phyloP scores from a whole-genome alignment of 1,140 invertebrate genomes.

The Anastrepha obliqua region DNA sequence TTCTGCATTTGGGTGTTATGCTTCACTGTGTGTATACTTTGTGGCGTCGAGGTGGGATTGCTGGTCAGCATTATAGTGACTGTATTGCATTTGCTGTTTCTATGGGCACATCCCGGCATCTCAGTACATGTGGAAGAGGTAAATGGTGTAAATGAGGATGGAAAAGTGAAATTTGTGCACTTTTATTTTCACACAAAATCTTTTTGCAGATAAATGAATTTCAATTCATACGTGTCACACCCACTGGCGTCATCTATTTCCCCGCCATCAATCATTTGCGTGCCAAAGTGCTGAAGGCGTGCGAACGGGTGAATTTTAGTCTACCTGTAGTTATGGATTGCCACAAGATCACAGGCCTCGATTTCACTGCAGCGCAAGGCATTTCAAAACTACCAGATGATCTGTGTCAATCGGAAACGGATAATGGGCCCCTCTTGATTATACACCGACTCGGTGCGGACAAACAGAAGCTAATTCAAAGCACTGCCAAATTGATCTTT shows the following conservation, averaged over 20 bases:
- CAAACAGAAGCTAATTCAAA: conserved; percentile 67
- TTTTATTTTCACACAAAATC: not conserved
- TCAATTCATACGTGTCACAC: conserved; percentile 77
- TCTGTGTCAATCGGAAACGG: conserved; percentile 59
- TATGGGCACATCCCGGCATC: conserved; percentile 86
- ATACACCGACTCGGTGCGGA: conserved; percentile 64
- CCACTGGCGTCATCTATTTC: conserved; percentile 80
- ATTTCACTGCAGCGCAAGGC: conserved; percentile 78
- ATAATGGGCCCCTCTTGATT: conserved; percentile 64
- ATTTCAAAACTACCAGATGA: conserved; percentile 70
- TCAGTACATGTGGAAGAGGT: conserved; percentile 78
- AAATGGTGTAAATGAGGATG: not conserved
- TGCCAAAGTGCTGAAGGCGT: conserved; percentile 76
- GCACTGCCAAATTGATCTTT: conserved; percentile 68
- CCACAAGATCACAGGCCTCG: conserved; percentile 77
- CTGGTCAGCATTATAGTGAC: conserved; percentile 90
- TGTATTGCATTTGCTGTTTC: conserved; percentile 87
- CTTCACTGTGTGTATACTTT: conserved; percentile 84
- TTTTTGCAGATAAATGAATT: conserved; percentile 65
- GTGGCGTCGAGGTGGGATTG: conserved; percentile 92
- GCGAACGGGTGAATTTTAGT: conserved; percentile 67
- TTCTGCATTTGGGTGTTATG: conserved; percentile 83
- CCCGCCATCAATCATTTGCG: conserved; percentile 80
- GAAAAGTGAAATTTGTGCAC: not conserved
- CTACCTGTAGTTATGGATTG: conserved; percentile 80